A percentile compares a stretch with the other conserved stretches of the same genome.
Conservation (phyloP, 2,797 vertebrate species). For the Austrolebias charrua region DNA sequence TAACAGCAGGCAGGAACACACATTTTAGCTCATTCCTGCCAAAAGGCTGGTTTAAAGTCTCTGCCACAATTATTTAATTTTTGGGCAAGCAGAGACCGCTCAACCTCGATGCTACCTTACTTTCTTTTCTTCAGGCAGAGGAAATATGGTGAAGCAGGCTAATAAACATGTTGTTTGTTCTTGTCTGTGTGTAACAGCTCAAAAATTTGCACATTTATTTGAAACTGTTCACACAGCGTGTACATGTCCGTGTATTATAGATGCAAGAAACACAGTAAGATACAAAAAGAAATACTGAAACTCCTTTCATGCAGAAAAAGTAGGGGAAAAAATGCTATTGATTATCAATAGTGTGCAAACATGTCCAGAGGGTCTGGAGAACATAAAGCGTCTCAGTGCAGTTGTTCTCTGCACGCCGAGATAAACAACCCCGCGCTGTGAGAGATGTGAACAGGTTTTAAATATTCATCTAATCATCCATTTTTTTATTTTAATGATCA, state of each 20-base stretch:
- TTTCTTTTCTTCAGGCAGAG: conserved; percentile 19
- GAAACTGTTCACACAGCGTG: conserved; percentile 1
- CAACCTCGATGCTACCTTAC: conserved; percentile 13
- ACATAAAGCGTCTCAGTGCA: conserved; percentile 23
- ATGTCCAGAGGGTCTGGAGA: conserved; percentile 51
- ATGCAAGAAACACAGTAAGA: conserved; percentile 1
- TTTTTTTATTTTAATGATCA: conserved; percentile 26
- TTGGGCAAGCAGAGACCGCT: conserved; percentile 10
- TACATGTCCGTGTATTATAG: background rate
- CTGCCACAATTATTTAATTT: conserved; percentile 7
- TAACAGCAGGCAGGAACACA: conserved; percentile 22
- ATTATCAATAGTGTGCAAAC: conserved; percentile 57
- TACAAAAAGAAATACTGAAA: conserved; percentile 9
- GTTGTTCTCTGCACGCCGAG: conserved; percentile 14
- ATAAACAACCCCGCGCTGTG: conserved; percentile 51
- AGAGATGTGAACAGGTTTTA: conserved; percentile 29
- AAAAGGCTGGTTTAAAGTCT: conserved; percentile 17
- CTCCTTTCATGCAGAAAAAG: conserved; percentile 50
- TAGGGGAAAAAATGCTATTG: conserved; percentile 52
- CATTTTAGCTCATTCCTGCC: conserved; percentile 12
- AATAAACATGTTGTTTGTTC: background rate
- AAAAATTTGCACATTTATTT: conserved; percentile 19
- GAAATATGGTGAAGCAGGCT: background rate
- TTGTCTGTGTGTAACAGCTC: background rate
- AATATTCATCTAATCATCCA: conserved; percentile 49